Evolutionary conservation across 2,888 invertebrate genomes (phyloP), one percentile per base, ranked within the genome.

Genomic region (Netelia virgata): DNA sequence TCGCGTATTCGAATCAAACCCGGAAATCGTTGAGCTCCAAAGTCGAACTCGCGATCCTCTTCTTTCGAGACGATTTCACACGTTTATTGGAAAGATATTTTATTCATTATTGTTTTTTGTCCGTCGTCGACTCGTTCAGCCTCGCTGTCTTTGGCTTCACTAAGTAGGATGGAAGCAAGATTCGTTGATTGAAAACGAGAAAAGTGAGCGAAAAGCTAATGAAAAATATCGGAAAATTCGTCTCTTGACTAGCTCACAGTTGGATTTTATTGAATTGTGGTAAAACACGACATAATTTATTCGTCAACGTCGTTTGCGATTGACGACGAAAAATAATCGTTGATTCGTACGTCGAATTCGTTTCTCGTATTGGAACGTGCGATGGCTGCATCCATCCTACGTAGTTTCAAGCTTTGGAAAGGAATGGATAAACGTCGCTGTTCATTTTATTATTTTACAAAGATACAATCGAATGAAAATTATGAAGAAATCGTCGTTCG

Each of bases 71-170:
- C 57, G 53, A 69, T 53, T 53, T 53, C 63, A 57, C n/a, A 70
- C 53, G 61, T 20, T 69, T 68, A 20, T 73, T 77, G 16, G 73
- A 68, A 73, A 81, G 43, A 69, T 68, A 23, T 76, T 66, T 50
- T 63, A 73, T 81, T 66, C 14, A 77, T 43, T 43, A 18, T n/a
- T 36, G 20, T 50, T 18, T 41, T 66, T 36, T 57, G 14, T 23
- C 0, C 20, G 53, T 78, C 78, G 6, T 36, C 36, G 6, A 16
- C 6, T 43, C 28, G 59, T 70, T 57, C 10, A 55, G 53, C 36
- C 70, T 72, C 28, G 66, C 70, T 47, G 47, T 80, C 80, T 80
- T 68, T 84, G 76, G 75, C 70, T 14, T 75, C 43, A 16, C 20
- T 6, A 50, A 50, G 72, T 59, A 82, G 77, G 20, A 73, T 68